A percentile compares a stretch with the other conserved stretches of the same genome.
Conservation (phyloP, 2,113 vertebrate genomes). For the Atlantisia rogersi region DNA sequence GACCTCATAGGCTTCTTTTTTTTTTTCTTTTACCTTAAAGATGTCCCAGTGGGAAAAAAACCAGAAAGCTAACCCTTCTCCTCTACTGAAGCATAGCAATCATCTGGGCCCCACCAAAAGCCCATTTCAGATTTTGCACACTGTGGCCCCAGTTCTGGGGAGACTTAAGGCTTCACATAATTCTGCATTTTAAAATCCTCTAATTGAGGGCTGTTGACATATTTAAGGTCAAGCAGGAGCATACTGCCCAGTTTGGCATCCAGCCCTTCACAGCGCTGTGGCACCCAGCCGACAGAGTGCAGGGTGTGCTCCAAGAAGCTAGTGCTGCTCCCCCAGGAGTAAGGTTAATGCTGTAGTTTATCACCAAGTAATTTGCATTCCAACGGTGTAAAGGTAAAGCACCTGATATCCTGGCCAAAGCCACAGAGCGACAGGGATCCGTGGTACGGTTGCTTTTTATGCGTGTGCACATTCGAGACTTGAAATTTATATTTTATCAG, state of each 20-base stretch:
- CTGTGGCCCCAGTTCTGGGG: neutral
- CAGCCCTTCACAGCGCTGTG: neutral
- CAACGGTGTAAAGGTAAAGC: neutral
- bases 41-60: neutral
- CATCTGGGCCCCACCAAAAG: neutral
- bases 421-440: neutral
- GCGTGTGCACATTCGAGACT: neutral
- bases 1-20: neutral
- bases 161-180: neutral
- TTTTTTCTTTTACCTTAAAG: neutral
- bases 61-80: neutral
- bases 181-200: neutral
- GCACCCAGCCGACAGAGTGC: neutral
- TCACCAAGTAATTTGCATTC: neutral
- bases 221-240: neutral
- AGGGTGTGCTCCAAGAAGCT: fast-evolving
- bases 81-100: neutral
- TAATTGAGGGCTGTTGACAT: neutral
- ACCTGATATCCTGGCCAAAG: fast-evolving
- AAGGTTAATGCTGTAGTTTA: neutral
- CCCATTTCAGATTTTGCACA: neutral
- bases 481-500: neutral
- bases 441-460: neutral
- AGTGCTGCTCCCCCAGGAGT: neutral
- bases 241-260: neutral